phyloP scores from a whole-genome alignment of 2,113 vertebrate genomes.

The Urocitellus parryii region DNA sequence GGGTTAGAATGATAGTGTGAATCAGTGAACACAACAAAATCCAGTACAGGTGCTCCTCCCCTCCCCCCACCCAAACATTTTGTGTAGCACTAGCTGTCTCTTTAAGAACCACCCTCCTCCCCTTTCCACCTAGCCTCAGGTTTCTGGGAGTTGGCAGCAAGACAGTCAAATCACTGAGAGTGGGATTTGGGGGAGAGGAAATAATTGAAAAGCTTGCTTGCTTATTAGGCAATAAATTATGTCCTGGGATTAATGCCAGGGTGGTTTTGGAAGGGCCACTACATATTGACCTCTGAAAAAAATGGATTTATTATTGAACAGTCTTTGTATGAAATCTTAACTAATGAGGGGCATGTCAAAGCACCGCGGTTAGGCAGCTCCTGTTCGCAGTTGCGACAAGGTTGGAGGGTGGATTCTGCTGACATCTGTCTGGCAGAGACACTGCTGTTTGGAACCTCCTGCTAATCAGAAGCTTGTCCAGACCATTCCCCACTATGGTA shows the following conservation, averaged over 20 bases:
- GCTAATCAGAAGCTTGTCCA: conserved; percentile 72
- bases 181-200: conserved; percentile 29
- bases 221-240: conserved; percentile 75
- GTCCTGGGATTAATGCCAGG: conserved; percentile 68
- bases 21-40: not conserved
- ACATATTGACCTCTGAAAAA: conserved; percentile 66
- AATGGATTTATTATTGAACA: conserved; percentile 60
- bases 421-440: conserved; percentile 71
- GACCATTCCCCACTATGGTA: not conserved
- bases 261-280: conserved; percentile 63
- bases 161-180: conserved; percentile 43
- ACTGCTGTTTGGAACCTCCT: conserved; percentile 49
- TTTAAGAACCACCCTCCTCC: not conserved
- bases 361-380: not conserved
- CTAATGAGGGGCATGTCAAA: conserved; percentile 72
- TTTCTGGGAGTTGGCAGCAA: conserved; percentile 51
- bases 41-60: not conserved
- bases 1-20: not conserved
- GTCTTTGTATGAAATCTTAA: conserved; percentile 75
- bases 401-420: conserved; percentile 27
- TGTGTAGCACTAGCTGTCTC: not conserved
- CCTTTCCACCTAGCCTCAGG: not conserved
- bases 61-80: not conserved
- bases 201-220: conserved; percentile 76
- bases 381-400: not conserved